phyloP scores from a whole-genome alignment of 2,797 vertebrate species.

The Rhodeus uyekii region DNA sequence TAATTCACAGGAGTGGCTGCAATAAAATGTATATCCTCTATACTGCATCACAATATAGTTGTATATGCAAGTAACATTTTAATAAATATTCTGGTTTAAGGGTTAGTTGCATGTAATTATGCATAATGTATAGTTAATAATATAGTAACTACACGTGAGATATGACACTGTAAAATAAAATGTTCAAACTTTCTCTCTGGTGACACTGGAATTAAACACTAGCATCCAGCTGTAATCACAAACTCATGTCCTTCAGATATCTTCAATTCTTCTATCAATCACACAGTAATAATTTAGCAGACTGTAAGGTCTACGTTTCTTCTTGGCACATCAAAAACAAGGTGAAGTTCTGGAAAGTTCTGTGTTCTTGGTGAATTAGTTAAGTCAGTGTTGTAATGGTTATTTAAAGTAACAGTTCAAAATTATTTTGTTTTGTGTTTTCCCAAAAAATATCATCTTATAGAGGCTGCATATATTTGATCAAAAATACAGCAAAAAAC shows the following conservation, averaged over 20 bases:
- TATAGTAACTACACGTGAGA: too few species aligned
- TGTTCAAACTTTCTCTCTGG: neutral
- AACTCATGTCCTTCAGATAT: neutral
- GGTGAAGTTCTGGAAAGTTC: too few species aligned
- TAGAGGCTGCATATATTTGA: neutral
- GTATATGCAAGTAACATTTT: neutral
- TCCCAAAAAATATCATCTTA: too few species aligned
- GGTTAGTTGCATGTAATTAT: too few species aligned
- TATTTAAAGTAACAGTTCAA: neutral
- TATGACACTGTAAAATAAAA: too few species aligned
- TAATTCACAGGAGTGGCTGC: conserved; percentile 15
- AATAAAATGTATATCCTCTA: neutral
- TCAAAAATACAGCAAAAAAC: neutral
- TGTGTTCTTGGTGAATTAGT: too few species aligned
- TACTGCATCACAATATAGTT: neutral
- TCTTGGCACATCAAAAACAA: neutral
- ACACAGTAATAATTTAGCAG: neutral
- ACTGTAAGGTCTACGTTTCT: neutral
- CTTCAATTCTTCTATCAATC: neutral
- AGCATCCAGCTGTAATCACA: neutral
- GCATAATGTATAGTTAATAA: too few species aligned
- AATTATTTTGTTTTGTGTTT: neutral
- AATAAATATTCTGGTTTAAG: neutral
- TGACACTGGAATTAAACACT: neutral
- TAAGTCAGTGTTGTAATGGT: neutral